Base-by-base conservation (phyloP, 1,140 invertebrate species). In the Aricia agestis region DNA sequence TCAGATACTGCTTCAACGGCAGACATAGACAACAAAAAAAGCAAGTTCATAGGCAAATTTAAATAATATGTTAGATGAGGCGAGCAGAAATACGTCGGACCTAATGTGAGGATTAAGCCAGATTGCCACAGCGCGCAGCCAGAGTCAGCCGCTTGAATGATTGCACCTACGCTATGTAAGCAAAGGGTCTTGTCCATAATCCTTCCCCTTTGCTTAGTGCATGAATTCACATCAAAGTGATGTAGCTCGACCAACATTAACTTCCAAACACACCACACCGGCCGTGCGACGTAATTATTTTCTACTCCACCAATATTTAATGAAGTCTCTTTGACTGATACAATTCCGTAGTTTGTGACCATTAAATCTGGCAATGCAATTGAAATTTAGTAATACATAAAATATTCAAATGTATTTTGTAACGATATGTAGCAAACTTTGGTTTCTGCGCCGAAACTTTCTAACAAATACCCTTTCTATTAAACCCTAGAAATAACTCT, bases 191-290 rank as follows among this genome's bases (percentile, higher is more conserved):
- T 77, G 82, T 76, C 77, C 76, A 80, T 81, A 85, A 81, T 79
- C 78, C 79, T 72, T 73, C 77, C 83, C 82, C 81, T 83, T 78
- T 80, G 75, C 82, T 79, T 76, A 80, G 76, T 80, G 82, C 82
- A 81, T 78, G 78, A 81, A 42, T 78, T 82, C 80, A 86, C 85
- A 88, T 88, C 86, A 88, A 88, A 86, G 86, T 75, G 74, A 80
- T 76, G 72, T 70, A 81, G 71, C 45, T 52, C 45, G 45, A 84
- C 82, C 77, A 79, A 80, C 80, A 82, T 75, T 78, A 80, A 84
- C 82, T 85, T 85, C 74, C 73, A 76, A 77, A 80, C 79, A 70
- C 58, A 25, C 42, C 45, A 52, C 10, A 69, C 71, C 61, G 69
- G 71, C 73, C 71, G 63, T 71, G 63, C 68, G 59, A 70, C 52